These are phyloP conservation scores for Hemiscyllium ocellatum DNA, from an alignment of 2,113 vertebrate genomes.

Conservation along the genomic window DNA sequence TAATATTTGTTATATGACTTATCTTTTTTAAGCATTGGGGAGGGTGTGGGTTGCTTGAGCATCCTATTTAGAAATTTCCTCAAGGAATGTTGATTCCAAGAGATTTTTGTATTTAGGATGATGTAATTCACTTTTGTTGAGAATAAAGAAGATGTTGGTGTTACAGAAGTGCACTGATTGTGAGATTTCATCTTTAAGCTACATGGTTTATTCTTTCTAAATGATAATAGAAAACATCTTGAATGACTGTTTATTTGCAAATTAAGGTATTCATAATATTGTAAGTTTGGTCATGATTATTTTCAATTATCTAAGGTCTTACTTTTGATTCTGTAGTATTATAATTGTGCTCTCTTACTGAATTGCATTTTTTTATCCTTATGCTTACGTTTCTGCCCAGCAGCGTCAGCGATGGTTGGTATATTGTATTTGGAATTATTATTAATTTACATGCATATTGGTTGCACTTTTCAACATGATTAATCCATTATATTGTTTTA, in stretches of 20 bases:
- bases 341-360: not conserved
- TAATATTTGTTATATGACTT: not conserved
- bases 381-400: slow-evolving; percentile 52
- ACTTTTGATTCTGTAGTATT: not conserved
- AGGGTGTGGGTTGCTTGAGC: not conserved
- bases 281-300: not conserved
- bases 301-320: not conserved
- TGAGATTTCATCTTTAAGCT: not conserved
- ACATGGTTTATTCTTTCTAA: not conserved
- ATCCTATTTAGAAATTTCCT: not conserved
- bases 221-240: not conserved
- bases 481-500: not conserved
- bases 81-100: not conserved
- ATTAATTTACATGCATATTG: not conserved
- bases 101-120: not conserved
- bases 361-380: slow-evolving; percentile 48
- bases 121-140: not conserved
- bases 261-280: not conserved
- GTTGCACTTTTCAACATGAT: not conserved
- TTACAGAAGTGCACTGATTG: not conserved
- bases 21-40: not conserved
- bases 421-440: slow-evolving; percentile 56
- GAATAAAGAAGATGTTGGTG: not conserved
- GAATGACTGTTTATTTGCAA: not conserved
- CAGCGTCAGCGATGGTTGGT: slow-evolving; percentile 99